phyloP scores from a whole-genome alignment of 2,113 vertebrate species.

The Motacilla tschutschensis region DNA sequence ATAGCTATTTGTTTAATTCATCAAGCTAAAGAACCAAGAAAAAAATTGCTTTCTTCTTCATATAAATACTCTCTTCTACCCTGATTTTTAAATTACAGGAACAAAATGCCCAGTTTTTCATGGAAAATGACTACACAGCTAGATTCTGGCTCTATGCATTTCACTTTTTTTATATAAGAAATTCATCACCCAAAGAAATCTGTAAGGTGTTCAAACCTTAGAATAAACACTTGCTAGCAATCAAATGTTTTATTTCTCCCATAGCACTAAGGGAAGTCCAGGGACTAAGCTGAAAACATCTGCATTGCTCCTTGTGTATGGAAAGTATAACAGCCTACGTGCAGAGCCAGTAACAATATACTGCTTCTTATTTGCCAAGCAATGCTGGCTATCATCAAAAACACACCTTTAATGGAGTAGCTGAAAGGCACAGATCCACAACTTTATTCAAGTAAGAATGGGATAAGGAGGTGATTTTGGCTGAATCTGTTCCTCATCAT shows the following conservation, averaged over 20 bases:
- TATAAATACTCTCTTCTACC: background rate
- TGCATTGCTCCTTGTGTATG: background rate
- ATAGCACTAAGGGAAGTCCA: background rate
- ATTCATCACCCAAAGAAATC: background rate
- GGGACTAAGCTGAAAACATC: slow-evolving; percentile 5
- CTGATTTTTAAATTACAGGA: background rate
- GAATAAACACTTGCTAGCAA: background rate
- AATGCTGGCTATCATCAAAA: slow-evolving; percentile 29
- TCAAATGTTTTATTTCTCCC: background rate
- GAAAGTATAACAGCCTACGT: background rate
- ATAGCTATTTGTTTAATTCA: background rate
- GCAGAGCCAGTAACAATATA: slow-evolving; percentile 18
- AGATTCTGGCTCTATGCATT: background rate
- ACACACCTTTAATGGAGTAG: slow-evolving; percentile 4
- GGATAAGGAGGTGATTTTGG: background rate
- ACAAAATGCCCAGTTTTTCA: background rate
- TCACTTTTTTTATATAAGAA: background rate
- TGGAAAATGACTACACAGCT: background rate
- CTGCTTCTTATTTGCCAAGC: background rate
- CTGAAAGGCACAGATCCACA: background rate
- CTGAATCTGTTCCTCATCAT: slow-evolving; percentile 25
- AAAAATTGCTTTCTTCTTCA: background rate
- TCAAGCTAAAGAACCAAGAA: background rate
- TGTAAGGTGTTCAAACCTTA: background rate
- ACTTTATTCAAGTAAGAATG: background rate